A percentile compares a stretch with the other conserved stretches of the same genome.
Conservation (phyloP, 2,888 invertebrate genomes). For the Acleris cristana region DNA sequence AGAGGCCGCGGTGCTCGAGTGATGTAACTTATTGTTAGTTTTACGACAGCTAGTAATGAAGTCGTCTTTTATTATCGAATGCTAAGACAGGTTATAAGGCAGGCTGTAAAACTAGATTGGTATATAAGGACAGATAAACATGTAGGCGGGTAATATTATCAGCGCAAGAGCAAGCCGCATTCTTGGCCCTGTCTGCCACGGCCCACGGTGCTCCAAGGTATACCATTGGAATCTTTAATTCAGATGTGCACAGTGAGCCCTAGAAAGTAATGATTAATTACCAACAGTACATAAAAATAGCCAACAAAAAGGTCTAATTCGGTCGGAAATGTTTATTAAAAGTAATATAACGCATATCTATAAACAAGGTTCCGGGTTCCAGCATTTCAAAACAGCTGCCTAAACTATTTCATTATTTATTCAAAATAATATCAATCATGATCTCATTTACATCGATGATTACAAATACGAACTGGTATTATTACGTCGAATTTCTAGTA, state of each 20-base stretch:
- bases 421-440: constrained; percentile 6
- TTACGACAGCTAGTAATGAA: constrained; percentile 28
- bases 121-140: constrained; percentile 21
- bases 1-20: not conserved
- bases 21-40: constrained; percentile 11
- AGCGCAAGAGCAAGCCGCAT: constrained; percentile 28
- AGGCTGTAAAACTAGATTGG: constrained; percentile 27
- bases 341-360: not conserved
- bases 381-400: not conserved
- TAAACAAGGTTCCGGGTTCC: not conserved
- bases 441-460: constrained; percentile 19
- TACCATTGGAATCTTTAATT: not conserved
- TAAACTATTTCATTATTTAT: constrained; percentile 6
- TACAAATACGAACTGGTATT: constrained; percentile 18
- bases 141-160: constrained; percentile 25
- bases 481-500: constrained; percentile 19
- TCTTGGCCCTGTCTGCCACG: constrained; percentile 20
- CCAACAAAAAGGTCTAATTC: not conserved
- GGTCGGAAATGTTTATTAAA: not conserved
- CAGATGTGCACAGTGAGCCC: not conserved
- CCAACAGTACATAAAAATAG: too few relatives aligned
- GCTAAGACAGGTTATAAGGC: constrained; percentile 17
- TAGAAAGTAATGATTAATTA: not conserved
- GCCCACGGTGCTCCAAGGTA: constrained; percentile 4
- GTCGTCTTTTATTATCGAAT: constrained; percentile 20